Percentiles rank a stretch among this genome's conserved stretches.
phyloP scores from a whole-genome alignment of 92 coral and sea anemone genomes.

The Epizoanthus stellaris region DNA sequence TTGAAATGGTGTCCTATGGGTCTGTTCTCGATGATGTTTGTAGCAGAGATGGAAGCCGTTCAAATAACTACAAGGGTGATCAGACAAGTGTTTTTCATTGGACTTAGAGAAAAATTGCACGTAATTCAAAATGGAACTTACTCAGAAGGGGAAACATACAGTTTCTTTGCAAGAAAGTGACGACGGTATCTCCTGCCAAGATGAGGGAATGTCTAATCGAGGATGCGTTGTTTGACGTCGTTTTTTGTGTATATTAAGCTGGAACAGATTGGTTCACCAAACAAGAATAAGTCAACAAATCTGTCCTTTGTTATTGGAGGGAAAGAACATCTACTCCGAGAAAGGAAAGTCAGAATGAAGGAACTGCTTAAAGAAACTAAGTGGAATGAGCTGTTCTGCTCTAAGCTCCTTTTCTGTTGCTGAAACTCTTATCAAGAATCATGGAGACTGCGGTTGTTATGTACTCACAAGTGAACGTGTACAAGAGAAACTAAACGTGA shows the following conservation, averaged over 20 bases:
- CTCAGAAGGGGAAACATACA: not conserved
- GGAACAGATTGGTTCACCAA: not conserved
- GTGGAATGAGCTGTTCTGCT: not conserved
- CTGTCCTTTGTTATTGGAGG: not conserved
- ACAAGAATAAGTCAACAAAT: not conserved
- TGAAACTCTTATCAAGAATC: not conserved
- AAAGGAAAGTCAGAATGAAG: not conserved
- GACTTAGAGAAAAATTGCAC: not conserved
- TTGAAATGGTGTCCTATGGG: not conserved
- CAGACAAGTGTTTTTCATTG: not conserved
- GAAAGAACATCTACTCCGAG: not conserved
- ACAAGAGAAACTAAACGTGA: too few species aligned
- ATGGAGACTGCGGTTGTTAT: too few species aligned
- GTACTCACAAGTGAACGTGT: too few species aligned
- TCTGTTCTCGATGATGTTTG: not conserved
- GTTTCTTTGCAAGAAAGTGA: not conserved
- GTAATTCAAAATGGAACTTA: not conserved
- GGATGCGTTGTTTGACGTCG: not conserved
- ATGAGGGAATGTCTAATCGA: too few species aligned
- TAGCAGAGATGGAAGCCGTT: not conserved
- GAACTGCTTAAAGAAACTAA: not conserved
- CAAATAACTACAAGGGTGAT: not conserved
- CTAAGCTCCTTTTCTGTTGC: not conserved
- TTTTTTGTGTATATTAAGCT: not conserved
- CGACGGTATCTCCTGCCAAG: not conserved